These are phyloP conservation scores for Bombus waltoni DNA, from an alignment of 1,140 invertebrate genomes.

Conservation along the genomic window DNA sequence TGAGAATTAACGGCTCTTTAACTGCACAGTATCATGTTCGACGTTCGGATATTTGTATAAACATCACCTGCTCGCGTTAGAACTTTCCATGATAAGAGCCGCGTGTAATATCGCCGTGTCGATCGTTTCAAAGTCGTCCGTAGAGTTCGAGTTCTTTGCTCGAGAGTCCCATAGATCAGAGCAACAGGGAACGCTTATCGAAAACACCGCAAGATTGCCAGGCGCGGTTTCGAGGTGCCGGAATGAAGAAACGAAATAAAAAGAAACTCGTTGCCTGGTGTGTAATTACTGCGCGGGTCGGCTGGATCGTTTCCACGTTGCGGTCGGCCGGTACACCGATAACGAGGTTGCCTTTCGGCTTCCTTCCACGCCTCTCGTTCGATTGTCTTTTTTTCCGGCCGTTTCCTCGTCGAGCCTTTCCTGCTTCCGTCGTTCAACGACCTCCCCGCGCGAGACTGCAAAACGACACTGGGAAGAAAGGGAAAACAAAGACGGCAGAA, in stretches of 20 bases:
- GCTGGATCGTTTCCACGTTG: slow-evolving; percentile 38
- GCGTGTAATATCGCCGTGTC: too few relatives aligned
- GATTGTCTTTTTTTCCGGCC: slow-evolving; percentile 25
- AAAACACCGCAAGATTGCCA: not conserved
- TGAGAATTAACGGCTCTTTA: not conserved
- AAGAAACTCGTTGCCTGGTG: not conserved
- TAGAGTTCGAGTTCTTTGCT: too few relatives aligned
- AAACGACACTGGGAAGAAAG: slow-evolving; percentile 83
- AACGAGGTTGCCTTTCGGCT: slow-evolving; percentile 19
- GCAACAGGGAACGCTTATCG: not conserved
- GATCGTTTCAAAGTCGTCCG: too few relatives aligned
- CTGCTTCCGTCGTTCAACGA: slow-evolving; percentile 68
- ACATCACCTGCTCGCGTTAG: too few relatives aligned
- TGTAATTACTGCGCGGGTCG: slow-evolving; percentile 23
- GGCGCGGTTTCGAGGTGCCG: not conserved
- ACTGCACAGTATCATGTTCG: not conserved
- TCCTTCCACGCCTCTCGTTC: not conserved
- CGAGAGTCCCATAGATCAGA: not conserved
- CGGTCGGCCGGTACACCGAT: slow-evolving; percentile 39
- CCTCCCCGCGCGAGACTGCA: slow-evolving; percentile 77
- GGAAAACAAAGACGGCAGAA: slow-evolving; percentile 82
- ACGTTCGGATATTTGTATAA: too few relatives aligned
- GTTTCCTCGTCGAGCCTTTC: slow-evolving; percentile 38
- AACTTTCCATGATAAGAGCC: too few relatives aligned
- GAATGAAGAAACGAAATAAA: not conserved